Evolutionary conservation across 2,113 vertebrate species (phyloP), one percentile per base, ranked within the genome.

Genomic region (Eretmochelys imbricata): DNA sequence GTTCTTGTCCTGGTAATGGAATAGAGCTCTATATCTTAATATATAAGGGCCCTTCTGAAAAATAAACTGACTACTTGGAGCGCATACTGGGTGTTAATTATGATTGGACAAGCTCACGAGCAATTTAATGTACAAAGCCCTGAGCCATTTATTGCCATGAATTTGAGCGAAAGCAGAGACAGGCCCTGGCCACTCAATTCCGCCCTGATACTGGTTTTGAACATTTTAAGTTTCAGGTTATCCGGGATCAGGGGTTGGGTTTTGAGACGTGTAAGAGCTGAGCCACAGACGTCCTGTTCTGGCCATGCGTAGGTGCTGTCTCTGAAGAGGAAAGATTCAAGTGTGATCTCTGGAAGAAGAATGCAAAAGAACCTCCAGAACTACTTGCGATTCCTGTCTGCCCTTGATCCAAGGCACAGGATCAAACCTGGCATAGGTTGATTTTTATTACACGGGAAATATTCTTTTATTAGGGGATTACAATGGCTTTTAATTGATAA

Each of bases 391-490:
- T 97, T 86, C n/a, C 89, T 95, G 96, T 96, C 97, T 96, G 42
- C 20, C 8, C 50, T 90, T 29, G 86, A 79, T 96, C 80, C 94
- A 80, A 94, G 87, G 90, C 75, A 53, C 20, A 20, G 19, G 53
- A 53, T 53, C 53, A 20, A 53, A 20, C 19, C 53, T 93, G 91
- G 88, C 95, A 89, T 91, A 90, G 91, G 95, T 93, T 96, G 93
- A 96, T 96, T 97, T 96, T 95, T 95, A 96, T 97, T 80, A 95
- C 88, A 96, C 89, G 91, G 92, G 89, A 92, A 96, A 96, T 94
- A 97, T 97, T 96, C 91, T 96, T 85, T 95, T 89, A 90, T 95
- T 97, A 97, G 95, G 96, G 93, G 94, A 94, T 76, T 4, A 0
- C 84, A 95, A 82, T 96, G 96, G 92, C 90, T 97, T 96, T 95